Evolutionary conservation across 2,113 vertebrate species (phyloP), one percentile per base, ranked within the genome.

Genomic region (Dipodomys merriami): DNA sequence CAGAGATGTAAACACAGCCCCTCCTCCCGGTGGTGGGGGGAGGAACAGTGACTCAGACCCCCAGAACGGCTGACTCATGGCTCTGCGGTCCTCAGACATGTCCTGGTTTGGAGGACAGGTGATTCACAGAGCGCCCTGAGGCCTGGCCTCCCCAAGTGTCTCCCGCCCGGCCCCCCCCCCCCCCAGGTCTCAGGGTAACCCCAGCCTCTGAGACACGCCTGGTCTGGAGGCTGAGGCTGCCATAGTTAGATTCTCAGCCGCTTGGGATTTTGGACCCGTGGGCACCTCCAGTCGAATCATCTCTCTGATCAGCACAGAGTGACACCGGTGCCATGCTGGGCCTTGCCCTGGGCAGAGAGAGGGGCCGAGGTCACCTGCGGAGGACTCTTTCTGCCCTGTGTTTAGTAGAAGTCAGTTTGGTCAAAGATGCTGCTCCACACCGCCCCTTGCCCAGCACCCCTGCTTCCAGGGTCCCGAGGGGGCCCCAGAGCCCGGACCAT

Each of bases 51-150:
- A 97, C 90, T 97, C 97, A 96, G 93, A 12, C 49, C 8, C 49
- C 49, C 1, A 49, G 49, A 12, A 49, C 49, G 49, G 49, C 82
- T 96, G 95, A 95, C 85, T 96, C 94, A 96, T 0, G 1, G 35
- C 6, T 82, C 60, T 60, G 13, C 27, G 57, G 30, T 91, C 81
- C 35, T 90, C 77, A 83, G 83, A 74, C 78, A 60, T 7, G 77
- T 72, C 69, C 74, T 64, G 85, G 69, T 84, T 79, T 87, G 82
- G 86, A 90, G 74, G 67, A 72, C 73, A 80, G 86, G 80, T 96
- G 95, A 97, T 83, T 96, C 92, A 95, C 69, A 86, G 46, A 73
- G 46, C 65, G 93, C 83, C 86, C 86, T 64, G 60, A 67, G 80
- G 57, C 83, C 86, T 84, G 16, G 4, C 22, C 83, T 91, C 73